Conservation (phyloP, 2,888 invertebrate species). For the Lithophane semibrunnea region DNA sequence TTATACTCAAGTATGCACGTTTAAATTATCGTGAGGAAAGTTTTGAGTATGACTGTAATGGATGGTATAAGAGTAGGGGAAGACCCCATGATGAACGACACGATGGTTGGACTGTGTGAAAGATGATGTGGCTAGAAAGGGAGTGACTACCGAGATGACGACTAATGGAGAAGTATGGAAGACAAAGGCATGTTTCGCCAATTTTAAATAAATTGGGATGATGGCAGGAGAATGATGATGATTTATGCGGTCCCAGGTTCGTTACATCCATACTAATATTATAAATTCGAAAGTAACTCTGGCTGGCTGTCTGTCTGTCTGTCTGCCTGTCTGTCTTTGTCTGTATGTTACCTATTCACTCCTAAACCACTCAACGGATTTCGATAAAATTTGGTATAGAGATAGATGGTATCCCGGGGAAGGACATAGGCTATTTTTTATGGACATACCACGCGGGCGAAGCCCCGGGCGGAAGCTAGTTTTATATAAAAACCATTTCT, state of each 20-base stretch:
- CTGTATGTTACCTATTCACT: too few relatives aligned
- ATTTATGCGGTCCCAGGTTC: background rate
- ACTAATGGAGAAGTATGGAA: background rate
- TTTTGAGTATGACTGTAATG: background rate
- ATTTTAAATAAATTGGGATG: background rate
- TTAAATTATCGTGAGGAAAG: background rate
- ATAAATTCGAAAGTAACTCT: too few relatives aligned
- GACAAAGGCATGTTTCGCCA: background rate
- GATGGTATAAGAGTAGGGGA: background rate
- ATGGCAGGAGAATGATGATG: background rate
- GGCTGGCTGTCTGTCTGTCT: too few relatives aligned
- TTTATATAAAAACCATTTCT: background rate
- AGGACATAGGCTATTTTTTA: too few relatives aligned
- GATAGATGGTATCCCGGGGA: too few relatives aligned
- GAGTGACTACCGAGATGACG: background rate
- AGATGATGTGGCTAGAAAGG: background rate
- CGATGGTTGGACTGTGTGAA: background rate
- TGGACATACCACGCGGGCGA: too few relatives aligned
- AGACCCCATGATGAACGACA: background rate
- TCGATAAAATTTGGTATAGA: too few relatives aligned
- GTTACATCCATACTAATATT: too few relatives aligned
- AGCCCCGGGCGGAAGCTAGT: too few relatives aligned
- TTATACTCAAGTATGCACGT: background rate
- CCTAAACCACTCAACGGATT: too few relatives aligned
- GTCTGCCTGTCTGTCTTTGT: too few relatives aligned